Evolutionary conservation across 2,797 vertebrate species (phyloP).

Genomic region (Coccyzus lansbergi): DNA sequence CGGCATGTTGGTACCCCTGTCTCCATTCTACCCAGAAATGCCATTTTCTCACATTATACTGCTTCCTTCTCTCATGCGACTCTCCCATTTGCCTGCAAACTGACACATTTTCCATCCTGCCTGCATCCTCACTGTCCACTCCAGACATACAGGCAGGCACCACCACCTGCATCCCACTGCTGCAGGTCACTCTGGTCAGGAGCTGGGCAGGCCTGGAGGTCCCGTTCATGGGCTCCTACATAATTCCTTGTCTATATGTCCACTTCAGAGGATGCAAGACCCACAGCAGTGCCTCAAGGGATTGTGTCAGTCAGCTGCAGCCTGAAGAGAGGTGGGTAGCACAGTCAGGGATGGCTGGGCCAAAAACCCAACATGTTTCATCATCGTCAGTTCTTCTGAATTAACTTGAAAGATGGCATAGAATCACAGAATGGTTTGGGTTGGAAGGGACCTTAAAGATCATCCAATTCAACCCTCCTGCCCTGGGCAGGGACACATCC

Average conservation of each 20-base stretch:
- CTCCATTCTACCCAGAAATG: background rate
- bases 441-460: no score
- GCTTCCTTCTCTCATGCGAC: background rate
- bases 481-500: no score
- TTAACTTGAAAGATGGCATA: no score
- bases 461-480: no score
- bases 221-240: background rate
- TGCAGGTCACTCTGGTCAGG: fast-evolving
- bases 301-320: no score
- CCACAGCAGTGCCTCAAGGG: no score
- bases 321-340: no score
- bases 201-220: background rate
- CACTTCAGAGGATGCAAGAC: no score
- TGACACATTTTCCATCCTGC: background rate
- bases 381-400: no score
- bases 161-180: fast-evolving
- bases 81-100: background rate
- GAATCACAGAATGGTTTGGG: no score
- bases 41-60: background rate
- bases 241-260: background rate
- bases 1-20: fast-evolving
- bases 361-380: no score
- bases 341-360: no score
- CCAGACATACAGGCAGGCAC: fast-evolving
- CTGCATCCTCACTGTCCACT: background rate